A percentile compares a stretch with the other conserved stretches of the same genome.
These are phyloP conservation scores for Buathra laborator DNA, from an alignment of 2,888 invertebrate genomes.

Conservation along the genomic window DNA sequence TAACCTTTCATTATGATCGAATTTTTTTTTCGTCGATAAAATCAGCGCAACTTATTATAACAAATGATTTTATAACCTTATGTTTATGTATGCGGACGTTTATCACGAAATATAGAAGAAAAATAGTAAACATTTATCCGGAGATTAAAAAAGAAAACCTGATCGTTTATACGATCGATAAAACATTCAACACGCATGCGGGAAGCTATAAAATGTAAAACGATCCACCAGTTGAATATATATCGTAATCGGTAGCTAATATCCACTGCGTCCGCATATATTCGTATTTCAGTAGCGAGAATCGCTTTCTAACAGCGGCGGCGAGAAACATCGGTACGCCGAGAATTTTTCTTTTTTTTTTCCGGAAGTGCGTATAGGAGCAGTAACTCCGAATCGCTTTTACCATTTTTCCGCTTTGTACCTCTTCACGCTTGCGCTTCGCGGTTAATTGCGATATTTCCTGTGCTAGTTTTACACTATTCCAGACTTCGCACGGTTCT, in stretches of 20 bases:
- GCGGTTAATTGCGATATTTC: conserved; percentile 47
- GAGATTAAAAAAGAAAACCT: not conserved
- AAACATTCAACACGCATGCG: not conserved
- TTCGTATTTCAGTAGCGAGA: not conserved
- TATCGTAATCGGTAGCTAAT: not conserved
- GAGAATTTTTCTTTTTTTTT: conserved; percentile 7
- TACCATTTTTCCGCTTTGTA: conserved; percentile 57
- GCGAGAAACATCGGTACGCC: conserved; percentile 2
- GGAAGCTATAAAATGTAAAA: not conserved
- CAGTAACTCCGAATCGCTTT: conserved; percentile 13
- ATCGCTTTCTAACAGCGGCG: conserved; percentile 55
- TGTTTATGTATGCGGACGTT: not conserved
- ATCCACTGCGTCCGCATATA: not conserved
- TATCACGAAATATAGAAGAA: not conserved
- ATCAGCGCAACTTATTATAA: not conserved
- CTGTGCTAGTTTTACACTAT: conserved; percentile 1
- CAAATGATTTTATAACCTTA: not conserved
- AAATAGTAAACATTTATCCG: not conserved
- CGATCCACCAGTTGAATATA: not conserved
- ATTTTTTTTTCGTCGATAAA: not conserved
- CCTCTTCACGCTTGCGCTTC: conserved; percentile 56
- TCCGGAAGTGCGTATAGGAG: conserved; percentile 59
- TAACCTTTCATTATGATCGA: not conserved
- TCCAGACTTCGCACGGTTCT: not conserved
- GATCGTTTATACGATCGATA: not conserved